Evolutionary conservation across 1,140 invertebrate genomes (phyloP), one percentile per base, ranked within the genome.

Genomic region (Propsilocerus akamusi): DNA sequence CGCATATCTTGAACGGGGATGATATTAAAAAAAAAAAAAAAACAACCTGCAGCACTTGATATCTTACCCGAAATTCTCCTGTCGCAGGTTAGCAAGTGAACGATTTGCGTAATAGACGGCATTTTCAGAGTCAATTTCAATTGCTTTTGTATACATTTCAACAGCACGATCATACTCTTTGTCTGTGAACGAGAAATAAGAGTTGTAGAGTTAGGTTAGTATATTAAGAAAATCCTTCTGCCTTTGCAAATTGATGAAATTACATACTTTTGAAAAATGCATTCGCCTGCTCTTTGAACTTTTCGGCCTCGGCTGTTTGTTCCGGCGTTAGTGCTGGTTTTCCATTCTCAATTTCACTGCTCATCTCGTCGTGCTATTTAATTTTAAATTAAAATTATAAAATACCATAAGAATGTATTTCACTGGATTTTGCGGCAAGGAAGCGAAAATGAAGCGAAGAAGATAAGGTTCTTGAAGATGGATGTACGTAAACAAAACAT

Each of bases 11-110:
- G n/a, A n/a, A n/a, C n/a, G n/a, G n/a, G n/a, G n/a, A n/a, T n/a
- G n/a, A n/a, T n/a, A n/a, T n/a, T n/a, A n/a, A n/a, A n/a, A n/a
- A n/a, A n/a, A n/a, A n/a, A n/a, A n/a, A n/a, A n/a, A n/a, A n/a
- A n/a, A n/a, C n/a, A n/a, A n/a, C n/a, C n/a, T n/a, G n/a, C n/a
- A n/a, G n/a, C n/a, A n/a, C n/a, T n/a, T n/a, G n/a, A n/a, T n/a
- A n/a, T n/a, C n/a, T n/a, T n/a, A n/a, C n/a, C 94, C 94, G 70
- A 93, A 97, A 63, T 81, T 87, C 70, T 97, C 93, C 46, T 79
- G 81, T 57, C 83, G 85, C 30, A 98, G 68, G 66, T 97, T 91
- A 12, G 93, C 85, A 71, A 97, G 84, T 72, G 92, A 96, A 56
- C 96, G 77, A 69, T 99, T 99, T 1, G 81, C 88, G 71, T 83